A percentile compares a stretch with the other conserved stretches of the same genome.
phyloP scores from a whole-genome alignment of 2,797 vertebrate species.

The Hylomyscus alleni region DNA sequence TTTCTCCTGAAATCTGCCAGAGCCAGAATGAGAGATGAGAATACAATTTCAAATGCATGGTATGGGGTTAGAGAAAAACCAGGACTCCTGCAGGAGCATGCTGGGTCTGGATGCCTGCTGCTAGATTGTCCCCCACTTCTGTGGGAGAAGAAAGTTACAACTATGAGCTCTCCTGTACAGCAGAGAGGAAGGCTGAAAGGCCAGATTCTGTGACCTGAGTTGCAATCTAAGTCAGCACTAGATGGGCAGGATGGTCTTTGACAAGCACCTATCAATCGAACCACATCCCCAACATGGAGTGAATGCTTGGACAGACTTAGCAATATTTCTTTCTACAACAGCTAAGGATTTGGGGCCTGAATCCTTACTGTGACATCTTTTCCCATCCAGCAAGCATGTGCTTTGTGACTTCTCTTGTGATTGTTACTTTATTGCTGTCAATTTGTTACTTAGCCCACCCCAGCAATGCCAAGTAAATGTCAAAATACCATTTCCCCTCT shows the following conservation, averaged over 20 bases:
- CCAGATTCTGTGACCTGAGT: not conserved
- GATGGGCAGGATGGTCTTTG: not conserved
- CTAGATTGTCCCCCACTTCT: not conserved
- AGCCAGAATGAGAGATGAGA: constrained; percentile 37
- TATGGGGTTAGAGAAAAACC: not conserved
- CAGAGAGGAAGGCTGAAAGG: not conserved
- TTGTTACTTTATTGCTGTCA: not conserved
- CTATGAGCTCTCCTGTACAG: not conserved
- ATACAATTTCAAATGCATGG: constrained; percentile 62
- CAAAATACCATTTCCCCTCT: not conserved
- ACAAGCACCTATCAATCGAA: not conserved
- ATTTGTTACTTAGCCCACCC: not conserved
- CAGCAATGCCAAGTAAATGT: constrained; percentile 1
- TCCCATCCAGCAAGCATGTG: not conserved
- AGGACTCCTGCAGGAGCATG: not conserved
- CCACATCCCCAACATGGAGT: not conserved
- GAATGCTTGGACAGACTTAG: not conserved
- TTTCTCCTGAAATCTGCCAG: constrained; percentile 67
- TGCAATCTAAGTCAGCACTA: not conserved
- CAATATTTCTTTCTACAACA: not conserved
- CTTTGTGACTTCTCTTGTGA: not conserved
- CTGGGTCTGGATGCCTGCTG: not conserved
- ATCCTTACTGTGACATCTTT: not conserved
- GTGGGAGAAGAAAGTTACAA: not conserved
- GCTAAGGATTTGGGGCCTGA: not conserved